Conservation (phyloP, 2,113 vertebrate genomes). For the Grantiella picta region DNA sequence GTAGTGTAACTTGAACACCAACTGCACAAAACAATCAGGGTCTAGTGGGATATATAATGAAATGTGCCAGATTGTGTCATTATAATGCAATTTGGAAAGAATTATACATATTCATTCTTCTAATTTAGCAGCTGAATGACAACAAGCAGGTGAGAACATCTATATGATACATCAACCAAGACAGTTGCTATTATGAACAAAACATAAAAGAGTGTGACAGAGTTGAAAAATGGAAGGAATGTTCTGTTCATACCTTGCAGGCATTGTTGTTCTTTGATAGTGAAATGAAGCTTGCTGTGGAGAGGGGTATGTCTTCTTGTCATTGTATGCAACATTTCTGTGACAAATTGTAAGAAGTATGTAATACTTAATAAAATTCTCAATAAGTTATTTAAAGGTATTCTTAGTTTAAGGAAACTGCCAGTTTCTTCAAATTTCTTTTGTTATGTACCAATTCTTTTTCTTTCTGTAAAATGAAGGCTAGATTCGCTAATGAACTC, state of each 20-base stretch:
- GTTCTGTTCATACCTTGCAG: conserved; percentile 49
- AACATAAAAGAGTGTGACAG: conserved; percentile 56
- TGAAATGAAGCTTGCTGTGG: conserved; percentile 60
- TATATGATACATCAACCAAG: conserved; percentile 67
- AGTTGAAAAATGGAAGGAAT: conserved; percentile 68
- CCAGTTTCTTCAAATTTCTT: conserved; percentile 22
- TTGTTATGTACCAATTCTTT: conserved; percentile 24
- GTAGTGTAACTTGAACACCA: conserved; percentile 62
- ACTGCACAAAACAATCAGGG: conserved; percentile 68
- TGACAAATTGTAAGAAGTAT: conserved; percentile 45
- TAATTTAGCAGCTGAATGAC: conserved; percentile 75
- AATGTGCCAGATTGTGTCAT: conserved; percentile 71
- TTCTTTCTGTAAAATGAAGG: conserved; percentile 36
- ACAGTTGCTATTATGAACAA: conserved; percentile 71
- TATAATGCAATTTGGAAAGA: conserved; percentile 65
- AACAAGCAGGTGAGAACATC: conserved; percentile 71
- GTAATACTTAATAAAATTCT: conserved; percentile 49
- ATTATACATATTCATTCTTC: conserved; percentile 75
- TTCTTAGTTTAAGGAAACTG: conserved; percentile 11
- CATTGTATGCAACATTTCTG: conserved; percentile 23
- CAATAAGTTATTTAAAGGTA: conserved; percentile 46
- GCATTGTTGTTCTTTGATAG: conserved; percentile 69
- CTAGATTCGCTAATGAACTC: conserved; percentile 60
- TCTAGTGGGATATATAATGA: conserved; percentile 67
- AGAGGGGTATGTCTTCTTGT: conserved; percentile 43